phyloP scores from a whole-genome alignment of 2,113 vertebrate genomes.

The Oreotrochilus melanogaster region DNA sequence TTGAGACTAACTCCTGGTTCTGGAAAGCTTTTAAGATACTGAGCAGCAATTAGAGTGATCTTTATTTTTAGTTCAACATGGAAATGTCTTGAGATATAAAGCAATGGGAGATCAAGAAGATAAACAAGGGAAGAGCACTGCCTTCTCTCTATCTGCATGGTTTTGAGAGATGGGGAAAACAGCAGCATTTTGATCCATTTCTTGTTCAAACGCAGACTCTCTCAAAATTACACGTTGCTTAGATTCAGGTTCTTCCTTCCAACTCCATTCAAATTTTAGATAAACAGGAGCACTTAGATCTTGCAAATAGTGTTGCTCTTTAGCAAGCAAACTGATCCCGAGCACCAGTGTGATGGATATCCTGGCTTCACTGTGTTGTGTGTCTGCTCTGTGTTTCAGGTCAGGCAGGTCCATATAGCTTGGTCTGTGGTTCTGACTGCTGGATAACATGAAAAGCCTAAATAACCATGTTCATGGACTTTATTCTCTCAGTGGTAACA shows the following conservation, averaged over 20 bases:
- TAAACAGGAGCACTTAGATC: not conserved
- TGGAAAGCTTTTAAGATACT: not conserved
- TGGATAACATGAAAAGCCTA: slow-evolving; percentile 3
- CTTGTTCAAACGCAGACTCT: not conserved
- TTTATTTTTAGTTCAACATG: slow-evolving; percentile 3
- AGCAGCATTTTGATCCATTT: not conserved
- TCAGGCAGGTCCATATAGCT: not conserved
- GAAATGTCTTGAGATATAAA: not conserved
- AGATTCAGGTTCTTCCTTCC: not conserved
- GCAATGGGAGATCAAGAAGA: not conserved
- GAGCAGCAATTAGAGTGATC: not conserved
- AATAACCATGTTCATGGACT: not conserved
- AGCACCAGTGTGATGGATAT: not conserved
- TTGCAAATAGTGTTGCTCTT: not conserved
- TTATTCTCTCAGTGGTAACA: slow-evolving; percentile 47
- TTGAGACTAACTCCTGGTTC: slow-evolving; percentile 23
- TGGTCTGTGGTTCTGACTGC: not conserved
- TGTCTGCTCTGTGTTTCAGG: not conserved
- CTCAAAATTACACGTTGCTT: not conserved
- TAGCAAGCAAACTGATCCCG: not conserved
- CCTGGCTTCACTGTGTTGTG: not conserved
- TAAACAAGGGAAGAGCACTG: not conserved
- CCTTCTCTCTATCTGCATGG: not conserved
- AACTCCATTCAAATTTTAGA: not conserved
- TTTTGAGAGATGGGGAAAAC: not conserved